phyloP scores from a whole-genome alignment of 2,797 vertebrate species.

The Artibeus lituratus region DNA sequence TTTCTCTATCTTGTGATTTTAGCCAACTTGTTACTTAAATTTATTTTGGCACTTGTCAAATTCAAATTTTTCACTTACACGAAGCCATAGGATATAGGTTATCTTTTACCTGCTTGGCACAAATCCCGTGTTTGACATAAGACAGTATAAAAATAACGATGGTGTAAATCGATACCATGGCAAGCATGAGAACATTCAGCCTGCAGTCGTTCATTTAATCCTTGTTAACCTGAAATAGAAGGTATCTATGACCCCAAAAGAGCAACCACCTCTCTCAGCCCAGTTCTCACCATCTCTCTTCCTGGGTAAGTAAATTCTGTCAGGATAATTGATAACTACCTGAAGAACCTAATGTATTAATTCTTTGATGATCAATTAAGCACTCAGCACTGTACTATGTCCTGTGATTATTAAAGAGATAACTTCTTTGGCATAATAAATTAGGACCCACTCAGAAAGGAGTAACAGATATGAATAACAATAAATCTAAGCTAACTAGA shows the following conservation, averaged over 20 bases:
- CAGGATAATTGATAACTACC: neutral
- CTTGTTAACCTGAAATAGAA: slow-evolving; percentile 35
- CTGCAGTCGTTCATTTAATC: slow-evolving; percentile 1
- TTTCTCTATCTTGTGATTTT: neutral
- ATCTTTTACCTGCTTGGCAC: neutral
- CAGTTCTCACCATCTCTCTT: neutral
- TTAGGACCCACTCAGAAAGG: neutral
- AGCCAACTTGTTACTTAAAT: neutral
- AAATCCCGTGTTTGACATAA: neutral
- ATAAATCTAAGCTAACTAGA: slow-evolving; percentile 13
- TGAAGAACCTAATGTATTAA: neutral
- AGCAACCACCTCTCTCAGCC: neutral
- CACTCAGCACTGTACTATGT: neutral
- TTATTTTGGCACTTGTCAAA: neutral
- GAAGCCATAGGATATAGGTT: neutral
- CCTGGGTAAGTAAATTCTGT: neutral
- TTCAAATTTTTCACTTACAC: neutral
- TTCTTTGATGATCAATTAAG: slow-evolving; percentile 40
- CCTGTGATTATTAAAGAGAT: slow-evolving; percentile 10
- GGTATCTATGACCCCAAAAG: neutral
- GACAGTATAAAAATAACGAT: slow-evolving; percentile 1
- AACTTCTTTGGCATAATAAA: slow-evolving; percentile 31
- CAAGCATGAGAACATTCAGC: neutral
- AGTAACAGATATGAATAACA: neutral
- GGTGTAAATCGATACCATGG: neutral